Evolutionary conservation across 92 coral and sea anemone species (phyloP).

Genomic region (Pocillopora grandis): DNA sequence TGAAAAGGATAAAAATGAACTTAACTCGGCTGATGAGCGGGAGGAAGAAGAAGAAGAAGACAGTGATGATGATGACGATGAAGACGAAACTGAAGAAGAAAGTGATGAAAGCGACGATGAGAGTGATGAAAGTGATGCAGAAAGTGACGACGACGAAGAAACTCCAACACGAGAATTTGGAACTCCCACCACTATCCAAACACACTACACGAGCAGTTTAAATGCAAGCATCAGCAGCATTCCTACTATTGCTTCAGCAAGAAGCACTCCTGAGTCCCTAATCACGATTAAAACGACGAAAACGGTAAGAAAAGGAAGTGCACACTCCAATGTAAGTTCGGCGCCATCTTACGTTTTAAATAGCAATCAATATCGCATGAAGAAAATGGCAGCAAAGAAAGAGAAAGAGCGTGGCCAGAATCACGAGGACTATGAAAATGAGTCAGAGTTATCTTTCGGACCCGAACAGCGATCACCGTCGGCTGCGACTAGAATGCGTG

Average conservation of each 20-base stretch:
- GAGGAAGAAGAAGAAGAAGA: constrained; percentile 1
- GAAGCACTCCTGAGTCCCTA: constrained; percentile 17
- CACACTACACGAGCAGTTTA: constrained; percentile 40
- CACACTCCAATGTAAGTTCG: constrained; percentile 34
- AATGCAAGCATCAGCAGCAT: constrained; percentile 53
- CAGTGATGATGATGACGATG: constrained; percentile 28
- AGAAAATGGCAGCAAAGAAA: constrained; percentile 34
- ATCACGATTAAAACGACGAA: constrained; percentile 17
- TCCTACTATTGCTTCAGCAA: constrained; percentile 44
- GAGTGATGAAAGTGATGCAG: constrained; percentile 47
- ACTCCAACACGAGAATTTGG: not conserved
- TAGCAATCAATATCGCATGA: constrained; percentile 41
- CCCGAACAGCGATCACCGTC: not conserved
- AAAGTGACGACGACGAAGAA: constrained; percentile 34
- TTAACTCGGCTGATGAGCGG: not conserved
- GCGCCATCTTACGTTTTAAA: constrained; percentile 52
- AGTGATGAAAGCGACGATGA: constrained; percentile 35
- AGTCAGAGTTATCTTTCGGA: constrained; percentile 23
- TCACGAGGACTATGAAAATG: constrained; percentile 12
- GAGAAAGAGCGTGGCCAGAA: constrained; percentile 30
- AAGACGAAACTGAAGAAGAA: constrained; percentile 27
- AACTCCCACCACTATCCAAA: constrained; percentile 31
- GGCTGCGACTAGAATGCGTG: constrained; percentile 41
- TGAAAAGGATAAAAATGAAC: constrained; percentile 1
- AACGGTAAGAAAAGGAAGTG: constrained; percentile 23